A percentile compares a stretch with the other conserved stretches of the same genome.
Evolutionary conservation across 2,888 invertebrate species (phyloP).

Genomic region (Glyphotaelius pellucidus): DNA sequence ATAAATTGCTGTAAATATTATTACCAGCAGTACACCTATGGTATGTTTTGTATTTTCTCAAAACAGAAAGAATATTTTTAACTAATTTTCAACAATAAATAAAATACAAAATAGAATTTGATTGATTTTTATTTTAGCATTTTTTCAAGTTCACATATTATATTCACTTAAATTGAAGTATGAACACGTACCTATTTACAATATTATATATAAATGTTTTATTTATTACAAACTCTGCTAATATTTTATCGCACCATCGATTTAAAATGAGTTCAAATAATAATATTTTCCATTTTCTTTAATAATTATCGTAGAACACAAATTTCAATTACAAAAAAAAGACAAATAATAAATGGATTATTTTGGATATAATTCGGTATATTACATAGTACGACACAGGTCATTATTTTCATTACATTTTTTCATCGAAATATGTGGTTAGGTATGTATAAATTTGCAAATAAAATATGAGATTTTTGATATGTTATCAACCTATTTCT

Average conservation of each 20-base stretch:
- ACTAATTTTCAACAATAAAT: background rate
- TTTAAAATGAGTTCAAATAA: constrained; percentile 56
- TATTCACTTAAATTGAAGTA: constrained; percentile 64
- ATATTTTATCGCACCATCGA: constrained; percentile 60
- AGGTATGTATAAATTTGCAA: constrained; percentile 12
- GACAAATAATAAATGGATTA: background rate
- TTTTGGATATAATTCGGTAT: background rate
- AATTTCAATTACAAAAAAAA: constrained; percentile 50
- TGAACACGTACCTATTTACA: constrained; percentile 65
- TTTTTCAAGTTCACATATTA: constrained; percentile 61
- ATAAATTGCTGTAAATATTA: too few species aligned
- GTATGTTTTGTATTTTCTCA: too few species aligned
- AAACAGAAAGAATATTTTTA: too few species aligned
- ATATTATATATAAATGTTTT: constrained; percentile 55
- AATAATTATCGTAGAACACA: constrained; percentile 29
- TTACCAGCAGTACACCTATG: too few species aligned
- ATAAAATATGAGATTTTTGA: constrained; percentile 61
- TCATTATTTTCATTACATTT: background rate
- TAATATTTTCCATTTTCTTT: constrained; percentile 10
- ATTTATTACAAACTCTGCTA: constrained; percentile 56
- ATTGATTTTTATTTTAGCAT: constrained; percentile 63
- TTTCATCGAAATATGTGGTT: background rate
- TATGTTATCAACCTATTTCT: constrained; percentile 53
- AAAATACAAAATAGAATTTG: constrained; percentile 56
- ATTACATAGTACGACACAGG: background rate